Percentiles rank a stretch among this genome's conserved stretches.
These are phyloP conservation scores for Protobothrops mucrosquamatus DNA, from an alignment of 2,113 vertebrate genomes.

Conservation along the genomic window DNA sequence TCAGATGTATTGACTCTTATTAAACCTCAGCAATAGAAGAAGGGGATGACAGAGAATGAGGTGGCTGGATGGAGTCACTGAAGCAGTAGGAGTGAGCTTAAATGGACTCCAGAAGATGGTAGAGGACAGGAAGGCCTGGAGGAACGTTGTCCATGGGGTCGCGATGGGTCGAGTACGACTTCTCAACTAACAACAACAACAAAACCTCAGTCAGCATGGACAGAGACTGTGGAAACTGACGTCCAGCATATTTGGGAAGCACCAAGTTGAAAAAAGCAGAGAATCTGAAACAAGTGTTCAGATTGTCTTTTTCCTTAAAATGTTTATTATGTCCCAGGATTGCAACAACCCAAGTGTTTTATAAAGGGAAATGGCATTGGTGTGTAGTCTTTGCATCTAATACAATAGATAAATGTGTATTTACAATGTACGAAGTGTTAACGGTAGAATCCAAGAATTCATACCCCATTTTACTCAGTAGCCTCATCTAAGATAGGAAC, in stretches of 20 bases:
- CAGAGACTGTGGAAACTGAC: neutral
- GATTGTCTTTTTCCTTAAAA: neutral
- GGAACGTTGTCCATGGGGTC: too few species aligned
- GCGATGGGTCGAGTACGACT: too few species aligned
- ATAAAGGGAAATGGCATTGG: neutral
- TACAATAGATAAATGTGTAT: neutral
- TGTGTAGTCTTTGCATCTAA: neutral
- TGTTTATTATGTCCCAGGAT: neutral
- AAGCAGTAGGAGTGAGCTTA: too few species aligned
- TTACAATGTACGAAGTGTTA: neutral
- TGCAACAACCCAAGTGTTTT: neutral
- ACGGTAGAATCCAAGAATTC: neutral
- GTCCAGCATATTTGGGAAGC: neutral
- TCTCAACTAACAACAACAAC: too few species aligned
- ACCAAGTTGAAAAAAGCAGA: neutral
- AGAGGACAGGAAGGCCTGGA: too few species aligned
- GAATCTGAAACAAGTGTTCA: neutral
- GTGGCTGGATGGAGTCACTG: too few species aligned
- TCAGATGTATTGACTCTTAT: neutral
- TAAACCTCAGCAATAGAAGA: neutral
- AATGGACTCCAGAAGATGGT: too few species aligned
- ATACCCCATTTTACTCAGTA: neutral
- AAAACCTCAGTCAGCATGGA: neutral
- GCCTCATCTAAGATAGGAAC: neutral
- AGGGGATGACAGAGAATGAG: too few species aligned